These are phyloP conservation scores for Phortica magna DNA, from an alignment of 2,888 invertebrate species.

Conservation along the genomic window DNA sequence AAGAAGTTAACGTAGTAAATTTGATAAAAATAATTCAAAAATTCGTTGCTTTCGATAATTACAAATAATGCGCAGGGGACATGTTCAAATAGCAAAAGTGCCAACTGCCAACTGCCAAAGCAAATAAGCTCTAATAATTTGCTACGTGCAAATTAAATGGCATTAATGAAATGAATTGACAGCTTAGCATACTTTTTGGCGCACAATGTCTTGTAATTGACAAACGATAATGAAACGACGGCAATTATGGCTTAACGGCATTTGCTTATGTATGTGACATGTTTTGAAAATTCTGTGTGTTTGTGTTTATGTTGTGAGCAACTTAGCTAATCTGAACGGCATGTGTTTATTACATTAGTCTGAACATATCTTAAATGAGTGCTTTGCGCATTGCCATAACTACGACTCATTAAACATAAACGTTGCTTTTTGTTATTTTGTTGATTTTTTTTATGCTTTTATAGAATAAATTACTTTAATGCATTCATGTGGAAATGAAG, in stretches of 20 bases:
- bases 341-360: too few species aligned
- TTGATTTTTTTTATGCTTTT: not conserved
- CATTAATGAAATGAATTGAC: not conserved
- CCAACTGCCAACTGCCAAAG: not conserved
- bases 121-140: not conserved
- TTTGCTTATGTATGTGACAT: too few species aligned
- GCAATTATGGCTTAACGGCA: not conserved
- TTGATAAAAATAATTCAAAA: not conserved
- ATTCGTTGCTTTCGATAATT: not conserved
- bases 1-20: constrained; percentile 1
- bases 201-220: not conserved
- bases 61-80: not conserved
- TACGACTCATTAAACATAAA: not conserved
- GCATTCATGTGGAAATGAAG: not conserved
- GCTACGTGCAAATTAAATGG: too few species aligned
- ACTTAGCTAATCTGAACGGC: too few species aligned
- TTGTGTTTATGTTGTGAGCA: too few species aligned
- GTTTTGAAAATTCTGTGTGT: too few species aligned
- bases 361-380: too few species aligned
- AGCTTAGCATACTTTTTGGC: not conserved
- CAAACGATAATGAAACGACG: not conserved
- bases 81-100: not conserved
- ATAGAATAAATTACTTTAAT: not conserved
- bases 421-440: not conserved
- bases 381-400: too few species aligned